A percentile compares a stretch with the other conserved stretches of the same genome.
Conservation (phyloP, 2,797 vertebrate genomes). For the Thripadectes ignobilis region DNA sequence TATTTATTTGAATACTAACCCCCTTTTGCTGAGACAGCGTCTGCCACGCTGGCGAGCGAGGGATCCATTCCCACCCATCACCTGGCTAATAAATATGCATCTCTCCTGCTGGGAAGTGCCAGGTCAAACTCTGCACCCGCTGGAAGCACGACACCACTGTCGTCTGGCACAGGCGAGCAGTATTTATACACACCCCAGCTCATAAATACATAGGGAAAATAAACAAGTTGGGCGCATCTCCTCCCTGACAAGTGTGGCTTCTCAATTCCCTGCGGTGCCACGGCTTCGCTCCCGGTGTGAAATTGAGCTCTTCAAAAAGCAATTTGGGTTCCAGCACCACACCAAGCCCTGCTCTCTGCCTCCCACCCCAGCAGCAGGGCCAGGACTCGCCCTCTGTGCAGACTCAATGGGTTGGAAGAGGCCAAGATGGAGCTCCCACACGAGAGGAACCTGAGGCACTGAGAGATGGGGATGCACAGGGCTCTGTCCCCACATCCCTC, state of each 20-base stretch:
- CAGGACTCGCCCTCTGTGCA: not conserved
- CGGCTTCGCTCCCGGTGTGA: slow-evolving; percentile 41
- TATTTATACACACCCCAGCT: not conserved
- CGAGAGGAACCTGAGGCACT: not conserved
- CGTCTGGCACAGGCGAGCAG: slow-evolving; percentile 38
- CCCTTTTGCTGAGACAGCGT: not conserved
- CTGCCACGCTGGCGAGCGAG: not conserved
- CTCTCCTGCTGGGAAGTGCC: not conserved
- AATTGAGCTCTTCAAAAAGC: slow-evolving; percentile 64
- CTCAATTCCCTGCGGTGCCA: slow-evolving; percentile 41
- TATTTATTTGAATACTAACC: slow-evolving; percentile 47
- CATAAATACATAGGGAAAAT: not conserved
- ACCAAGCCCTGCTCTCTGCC: not conserved
- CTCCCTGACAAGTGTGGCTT: slow-evolving; percentile 70
- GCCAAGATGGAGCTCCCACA: fast-evolving
- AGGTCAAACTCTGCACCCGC: slow-evolving; percentile 58
- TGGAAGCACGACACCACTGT: not conserved
- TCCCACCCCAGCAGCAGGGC: fast-evolving
- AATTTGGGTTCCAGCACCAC: slow-evolving; percentile 18
- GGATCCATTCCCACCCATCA: not conserved
- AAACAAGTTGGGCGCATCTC: slow-evolving; percentile 61
- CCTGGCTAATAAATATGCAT: slow-evolving; percentile 69
- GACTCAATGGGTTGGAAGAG: fast-evolving
- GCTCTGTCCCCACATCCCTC: fast-evolving
- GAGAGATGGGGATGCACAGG: fast-evolving